Evolutionary conservation across 2,113 vertebrate genomes (phyloP).

Genomic region (Tiliqua scincoides): DNA sequence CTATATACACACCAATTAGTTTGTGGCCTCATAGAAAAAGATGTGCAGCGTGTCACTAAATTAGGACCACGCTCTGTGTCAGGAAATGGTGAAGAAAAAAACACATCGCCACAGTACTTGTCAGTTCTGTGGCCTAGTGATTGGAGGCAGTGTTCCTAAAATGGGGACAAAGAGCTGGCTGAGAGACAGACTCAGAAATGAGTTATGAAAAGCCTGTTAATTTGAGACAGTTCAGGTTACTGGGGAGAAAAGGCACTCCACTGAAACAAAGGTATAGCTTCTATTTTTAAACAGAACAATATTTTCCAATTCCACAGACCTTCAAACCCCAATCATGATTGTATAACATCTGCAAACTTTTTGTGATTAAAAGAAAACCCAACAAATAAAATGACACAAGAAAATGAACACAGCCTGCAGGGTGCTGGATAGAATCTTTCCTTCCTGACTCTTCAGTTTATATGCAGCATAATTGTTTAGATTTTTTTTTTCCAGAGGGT

Average conservation of each 20-base stretch:
- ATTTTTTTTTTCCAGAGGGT: constrained; percentile 10
- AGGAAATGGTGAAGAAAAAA: constrained; percentile 33
- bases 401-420: constrained; percentile 4
- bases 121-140: background rate
- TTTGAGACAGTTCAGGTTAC: constrained; percentile 21
- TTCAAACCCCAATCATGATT: background rate
- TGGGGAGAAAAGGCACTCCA: background rate
- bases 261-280: background rate
- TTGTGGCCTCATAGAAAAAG: constrained; percentile 31
- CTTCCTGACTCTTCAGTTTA: constrained; percentile 9
- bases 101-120: constrained; percentile 8
- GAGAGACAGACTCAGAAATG: constrained; percentile 15
- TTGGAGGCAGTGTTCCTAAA: constrained; percentile 5
- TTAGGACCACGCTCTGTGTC: background rate
- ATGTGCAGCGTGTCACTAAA: constrained; percentile 21
- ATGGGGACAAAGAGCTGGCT: background rate
- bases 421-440: constrained; percentile 4
- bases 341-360: constrained; percentile 7
- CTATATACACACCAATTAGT: constrained; percentile 7
- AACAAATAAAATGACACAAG: background rate
- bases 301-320: constrained; percentile 23
- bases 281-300: constrained; percentile 25
- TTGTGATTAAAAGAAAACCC: constrained; percentile 10
- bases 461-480: background rate
- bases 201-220: constrained; percentile 35